Evolutionary conservation across 2,113 vertebrate genomes (phyloP).

Genomic region (Alethe castanea): DNA sequence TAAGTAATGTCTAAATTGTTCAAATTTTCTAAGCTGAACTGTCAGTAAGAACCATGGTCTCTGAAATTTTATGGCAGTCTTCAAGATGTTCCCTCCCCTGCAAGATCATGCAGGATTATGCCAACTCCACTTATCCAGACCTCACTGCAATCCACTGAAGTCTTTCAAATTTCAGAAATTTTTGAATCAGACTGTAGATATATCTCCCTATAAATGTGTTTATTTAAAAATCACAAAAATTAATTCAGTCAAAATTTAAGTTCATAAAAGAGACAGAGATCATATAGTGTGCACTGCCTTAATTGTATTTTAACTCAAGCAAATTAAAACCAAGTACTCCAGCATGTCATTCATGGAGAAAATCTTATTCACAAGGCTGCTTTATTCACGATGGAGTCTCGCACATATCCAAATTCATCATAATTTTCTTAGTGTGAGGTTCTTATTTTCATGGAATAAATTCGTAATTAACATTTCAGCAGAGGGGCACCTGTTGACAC

Average conservation of each 20-base stretch:
- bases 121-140: not conserved
- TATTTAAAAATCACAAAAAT: not conserved
- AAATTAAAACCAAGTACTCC: slow-evolving; percentile 36
- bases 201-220: not conserved
- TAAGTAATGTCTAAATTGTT: not conserved
- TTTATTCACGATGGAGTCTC: slow-evolving; percentile 40
- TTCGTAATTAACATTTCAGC: slow-evolving; percentile 44
- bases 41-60: not conserved
- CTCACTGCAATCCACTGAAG: not conserved
- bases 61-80: not conserved
- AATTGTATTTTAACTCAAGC: slow-evolving; percentile 47
- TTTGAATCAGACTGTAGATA: not conserved
- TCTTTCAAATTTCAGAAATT: not conserved
- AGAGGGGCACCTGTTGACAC: slow-evolving; percentile 1
- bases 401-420: slow-evolving; percentile 24
- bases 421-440: slow-evolving; percentile 14
- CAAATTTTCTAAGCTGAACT: not conserved
- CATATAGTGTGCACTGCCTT: not conserved
- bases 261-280: not conserved
- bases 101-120: not conserved
- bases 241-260: slow-evolving; percentile 1
- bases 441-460: slow-evolving; percentile 31
- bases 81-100: not conserved
- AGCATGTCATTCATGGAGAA: slow-evolving; percentile 33
- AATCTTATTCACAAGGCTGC: slow-evolving; percentile 47